Evolutionary conservation across 2,113 vertebrate genomes (phyloP), one percentile per base, ranked within the genome.

Genomic region (Zosterops pallidus): DNA sequence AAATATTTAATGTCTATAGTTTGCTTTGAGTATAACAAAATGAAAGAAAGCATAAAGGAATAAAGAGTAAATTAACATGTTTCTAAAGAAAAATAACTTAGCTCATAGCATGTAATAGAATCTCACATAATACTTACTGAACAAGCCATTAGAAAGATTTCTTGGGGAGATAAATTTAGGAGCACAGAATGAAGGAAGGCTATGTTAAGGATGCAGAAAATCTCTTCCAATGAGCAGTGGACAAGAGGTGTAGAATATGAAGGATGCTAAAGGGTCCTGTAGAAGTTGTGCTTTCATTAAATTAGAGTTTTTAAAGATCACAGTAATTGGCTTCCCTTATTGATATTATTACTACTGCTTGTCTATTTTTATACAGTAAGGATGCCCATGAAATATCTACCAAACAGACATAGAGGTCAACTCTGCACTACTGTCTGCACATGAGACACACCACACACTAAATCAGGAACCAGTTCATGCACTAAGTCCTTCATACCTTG

Each of bases 21-120:
- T 95, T 83, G n/a, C 47, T 83, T 90, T 90, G 55, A 64, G 28
- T 56, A 44, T 49, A 94, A 74, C 23, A 84, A 80, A 87, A 91
- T 63, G 52, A 77, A 95, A 86, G 11, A 35, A 71, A 80, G 31
- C 16, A 41, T n/a, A 87, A 52, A 80, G 22, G 21, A 84, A 71
- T 52, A 64, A 70, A 79, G 21, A 63, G 5, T 39, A 92, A 92
- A 91, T 25, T 50, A 52, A 39, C 3, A 37, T 35, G 3, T 67
- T 88, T 59, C 59, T 86, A 52, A 86, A 90, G 75, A 77, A 83
- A 88, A 95, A 74, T 52, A 72, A 28, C 31, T 86, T 71, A 8
- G 11, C 9, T 80, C 14, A 29, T 44, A 46, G 3, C 26, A 21
- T 46, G 6, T 35, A 33, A 74, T 50, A 69, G 12, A 14, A 2